phyloP scores from a whole-genome alignment of 2,888 invertebrate species.

The Drosophila anomalipes region DNA sequence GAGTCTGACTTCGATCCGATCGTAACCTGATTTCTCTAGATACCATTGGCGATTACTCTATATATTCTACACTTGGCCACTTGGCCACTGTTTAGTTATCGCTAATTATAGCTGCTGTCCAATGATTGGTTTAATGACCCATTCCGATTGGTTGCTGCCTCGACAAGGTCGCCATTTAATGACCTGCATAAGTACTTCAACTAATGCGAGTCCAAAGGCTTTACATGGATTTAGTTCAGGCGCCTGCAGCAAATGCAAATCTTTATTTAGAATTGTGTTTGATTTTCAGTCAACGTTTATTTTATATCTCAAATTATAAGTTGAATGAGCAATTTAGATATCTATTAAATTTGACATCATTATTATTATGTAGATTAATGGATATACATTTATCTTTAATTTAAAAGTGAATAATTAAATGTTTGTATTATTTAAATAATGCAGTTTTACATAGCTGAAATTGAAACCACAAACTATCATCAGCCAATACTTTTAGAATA shows the following conservation, averaged over 20 bases:
- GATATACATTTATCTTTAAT: not conserved
- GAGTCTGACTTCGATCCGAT: slow-evolving; percentile 63
- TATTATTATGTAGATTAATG: not conserved
- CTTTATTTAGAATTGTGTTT: not conserved
- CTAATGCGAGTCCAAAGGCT: slow-evolving; percentile 4
- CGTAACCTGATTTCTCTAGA: slow-evolving; percentile 67
- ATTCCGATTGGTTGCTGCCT: slow-evolving; percentile 21
- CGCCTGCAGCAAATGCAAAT: slow-evolving; percentile 3
- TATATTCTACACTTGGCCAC: slow-evolving; percentile 9
- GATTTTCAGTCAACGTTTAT: not conserved
- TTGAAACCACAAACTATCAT: not conserved
- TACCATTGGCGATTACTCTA: slow-evolving; percentile 22
- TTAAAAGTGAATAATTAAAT: not conserved
- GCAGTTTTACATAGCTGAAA: not conserved
- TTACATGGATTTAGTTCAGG: not conserved
- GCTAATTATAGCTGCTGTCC: slow-evolving; percentile 56
- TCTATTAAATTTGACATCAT: not conserved
- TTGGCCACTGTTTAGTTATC: slow-evolving; percentile 28
- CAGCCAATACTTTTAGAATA: not conserved
- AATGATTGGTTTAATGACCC: slow-evolving; percentile 56
- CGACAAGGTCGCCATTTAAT: slow-evolving; percentile 59
- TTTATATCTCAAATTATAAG: not conserved
- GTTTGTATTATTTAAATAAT: not conserved
- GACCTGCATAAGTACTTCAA: slow-evolving; percentile 48
- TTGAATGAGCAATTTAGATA: not conserved